Conservation (phyloP, 1,140 invertebrate species). For the Megathymus violae region DNA sequence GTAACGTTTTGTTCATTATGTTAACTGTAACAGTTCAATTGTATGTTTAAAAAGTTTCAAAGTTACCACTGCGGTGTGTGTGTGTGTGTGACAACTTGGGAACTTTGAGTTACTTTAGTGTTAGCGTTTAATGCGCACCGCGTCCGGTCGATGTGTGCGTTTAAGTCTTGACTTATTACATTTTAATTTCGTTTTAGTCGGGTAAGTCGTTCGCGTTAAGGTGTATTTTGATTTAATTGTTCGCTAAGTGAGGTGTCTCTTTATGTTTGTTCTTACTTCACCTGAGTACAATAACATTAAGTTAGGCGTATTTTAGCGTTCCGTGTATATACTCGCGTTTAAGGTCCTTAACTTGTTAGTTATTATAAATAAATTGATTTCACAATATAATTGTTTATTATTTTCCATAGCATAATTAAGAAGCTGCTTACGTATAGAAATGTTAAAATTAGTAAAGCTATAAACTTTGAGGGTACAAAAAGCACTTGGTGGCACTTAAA, state of each 20-base stretch:
- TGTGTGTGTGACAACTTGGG: background rate
- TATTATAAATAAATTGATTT: conserved; percentile 69
- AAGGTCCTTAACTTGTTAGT: conserved; percentile 64
- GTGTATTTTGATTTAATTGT: conserved; percentile 47
- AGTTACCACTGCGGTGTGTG: background rate
- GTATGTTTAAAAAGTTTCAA: background rate
- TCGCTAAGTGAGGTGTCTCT: conserved; percentile 37
- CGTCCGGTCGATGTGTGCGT: conserved; percentile 23
- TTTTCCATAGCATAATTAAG: no score
- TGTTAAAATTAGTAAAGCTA: no score
- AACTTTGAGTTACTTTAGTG: background rate
- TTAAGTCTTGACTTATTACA: conserved; percentile 21
- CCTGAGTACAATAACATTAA: conserved; percentile 67
- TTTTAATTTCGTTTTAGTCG: conserved; percentile 36
- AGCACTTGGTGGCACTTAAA: no score
- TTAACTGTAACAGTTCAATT: background rate
- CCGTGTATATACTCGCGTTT: conserved; percentile 68
- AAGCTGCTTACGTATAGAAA: no score
- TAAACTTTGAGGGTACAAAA: no score
- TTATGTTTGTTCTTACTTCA: conserved; percentile 56
- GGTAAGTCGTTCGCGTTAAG: conserved; percentile 41
- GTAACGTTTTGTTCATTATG: background rate
- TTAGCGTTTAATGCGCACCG: background rate
- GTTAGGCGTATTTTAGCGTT: conserved; percentile 49
- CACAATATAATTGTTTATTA: conserved; percentile 51